Evolutionary conservation across 2,113 vertebrate species (phyloP).

Genomic region (Trinectes maculatus): DNA sequence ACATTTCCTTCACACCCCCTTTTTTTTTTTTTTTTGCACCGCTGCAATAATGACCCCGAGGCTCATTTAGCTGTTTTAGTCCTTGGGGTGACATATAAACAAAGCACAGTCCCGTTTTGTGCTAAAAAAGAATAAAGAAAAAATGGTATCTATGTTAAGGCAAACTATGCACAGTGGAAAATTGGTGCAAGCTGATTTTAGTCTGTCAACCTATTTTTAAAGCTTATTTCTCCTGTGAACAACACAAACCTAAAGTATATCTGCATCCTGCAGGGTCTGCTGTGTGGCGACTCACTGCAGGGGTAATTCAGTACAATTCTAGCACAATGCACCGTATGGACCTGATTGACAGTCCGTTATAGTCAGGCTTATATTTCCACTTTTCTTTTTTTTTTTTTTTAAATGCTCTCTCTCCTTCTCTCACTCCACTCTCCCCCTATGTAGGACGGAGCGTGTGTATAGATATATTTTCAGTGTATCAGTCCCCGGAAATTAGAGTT

Average conservation of each 20-base stretch:
- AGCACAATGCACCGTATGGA: slow-evolving; percentile 21
- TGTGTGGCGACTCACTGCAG: background rate
- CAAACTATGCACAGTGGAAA: slow-evolving; percentile 24
- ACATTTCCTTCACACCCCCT: background rate
- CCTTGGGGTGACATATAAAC: slow-evolving; percentile 8
- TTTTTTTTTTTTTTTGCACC: slow-evolving; percentile 12
- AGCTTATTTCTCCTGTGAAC: background rate
- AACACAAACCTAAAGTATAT: background rate
- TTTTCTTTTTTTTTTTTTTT: slow-evolving; percentile 11
- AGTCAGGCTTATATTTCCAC: slow-evolving; percentile 25
- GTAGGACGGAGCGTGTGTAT: slow-evolving; percentile 83
- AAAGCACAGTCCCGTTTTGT: slow-evolving; percentile 27
- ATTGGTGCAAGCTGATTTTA: background rate
- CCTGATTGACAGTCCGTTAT: slow-evolving; percentile 15
- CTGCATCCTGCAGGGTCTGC: background rate
- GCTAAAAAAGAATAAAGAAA: background rate
- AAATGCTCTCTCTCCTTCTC: slow-evolving; percentile 48
- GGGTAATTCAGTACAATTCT: slow-evolving; percentile 10
- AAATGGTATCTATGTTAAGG: background rate
- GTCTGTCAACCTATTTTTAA: background rate
- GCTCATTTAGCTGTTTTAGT: slow-evolving; percentile 14
- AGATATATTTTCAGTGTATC: slow-evolving; percentile 87
- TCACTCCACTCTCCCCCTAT: slow-evolving; percentile 71
- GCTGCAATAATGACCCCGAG: background rate
- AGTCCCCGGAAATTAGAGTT: slow-evolving; percentile 86